phyloP scores from a whole-genome alignment of 2,797 vertebrate species.

The Centroberyx gerrardi region DNA sequence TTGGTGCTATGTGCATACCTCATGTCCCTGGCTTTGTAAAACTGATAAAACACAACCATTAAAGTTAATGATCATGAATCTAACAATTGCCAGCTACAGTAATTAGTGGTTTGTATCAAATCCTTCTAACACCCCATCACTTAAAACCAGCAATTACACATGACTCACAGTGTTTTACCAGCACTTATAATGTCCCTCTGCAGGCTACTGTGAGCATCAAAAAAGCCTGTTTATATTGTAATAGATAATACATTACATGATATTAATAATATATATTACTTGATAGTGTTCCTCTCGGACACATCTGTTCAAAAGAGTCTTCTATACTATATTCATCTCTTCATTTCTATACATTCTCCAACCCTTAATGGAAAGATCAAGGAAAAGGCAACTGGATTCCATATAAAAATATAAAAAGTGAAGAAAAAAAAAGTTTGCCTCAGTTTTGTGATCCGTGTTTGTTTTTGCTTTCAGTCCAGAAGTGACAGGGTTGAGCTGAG shows the following conservation, averaged over 20 bases:
- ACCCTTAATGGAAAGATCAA: conserved; percentile 59
- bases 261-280: not conserved
- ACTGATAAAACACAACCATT: conserved; percentile 42
- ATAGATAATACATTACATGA: conserved; percentile 45
- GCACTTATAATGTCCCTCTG: conserved; percentile 24
- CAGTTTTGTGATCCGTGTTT: conserved; percentile 33
- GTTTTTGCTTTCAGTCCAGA: conserved; percentile 40
- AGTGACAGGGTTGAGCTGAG: conserved; percentile 36
- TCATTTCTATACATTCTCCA: conserved; percentile 43
- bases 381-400: conserved; percentile 45
- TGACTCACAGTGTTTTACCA: conserved; percentile 27
- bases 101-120: conserved; percentile 47
- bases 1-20: conserved; percentile 2
- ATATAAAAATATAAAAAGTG: conserved; percentile 24
- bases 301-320: conserved; percentile 44
- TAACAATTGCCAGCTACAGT: conserved; percentile 27
- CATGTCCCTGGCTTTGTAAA: conserved; percentile 36
- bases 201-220: conserved; percentile 41
- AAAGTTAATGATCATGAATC: conserved; percentile 45
- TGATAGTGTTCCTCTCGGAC: conserved; percentile 29
- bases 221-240: conserved; percentile 31
- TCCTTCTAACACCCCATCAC: conserved; percentile 24
- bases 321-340: conserved; percentile 28
- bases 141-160: conserved; percentile 53
- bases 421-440: conserved; percentile 15